Evolutionary conservation across 2,888 invertebrate species (phyloP).

Genomic region (Hypomecis punctinalis): DNA sequence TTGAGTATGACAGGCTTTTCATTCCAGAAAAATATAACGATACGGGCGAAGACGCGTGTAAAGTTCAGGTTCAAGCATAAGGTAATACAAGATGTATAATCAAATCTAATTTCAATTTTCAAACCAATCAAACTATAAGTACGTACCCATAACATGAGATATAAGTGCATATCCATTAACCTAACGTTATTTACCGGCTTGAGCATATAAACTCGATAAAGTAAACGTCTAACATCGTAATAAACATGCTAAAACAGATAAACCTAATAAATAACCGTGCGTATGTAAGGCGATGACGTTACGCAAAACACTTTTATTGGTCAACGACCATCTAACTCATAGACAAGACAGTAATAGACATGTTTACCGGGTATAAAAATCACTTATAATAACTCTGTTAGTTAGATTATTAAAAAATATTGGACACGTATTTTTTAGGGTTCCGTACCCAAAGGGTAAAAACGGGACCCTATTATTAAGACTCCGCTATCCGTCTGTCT

Average conservation of each 20-base stretch:
- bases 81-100: background rate
- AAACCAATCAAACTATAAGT: conserved; percentile 5
- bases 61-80: background rate
- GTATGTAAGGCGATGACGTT: conserved; percentile 25
- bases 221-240: conserved; percentile 8
- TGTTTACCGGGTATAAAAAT: too few relatives aligned
- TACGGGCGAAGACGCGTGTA: too few relatives aligned
- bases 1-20: too few relatives aligned
- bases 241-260: conserved; percentile 24
- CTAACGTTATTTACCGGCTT: conserved; percentile 20
- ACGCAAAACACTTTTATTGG: conserved; percentile 29
- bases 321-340: background rate
- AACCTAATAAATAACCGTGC: conserved; percentile 22
- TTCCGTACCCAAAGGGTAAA: too few relatives aligned
- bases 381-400: too few relatives aligned
- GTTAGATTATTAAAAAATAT: too few relatives aligned
- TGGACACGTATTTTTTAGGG: too few relatives aligned
- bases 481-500: too few relatives aligned
- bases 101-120: background rate
- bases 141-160: conserved; percentile 5
- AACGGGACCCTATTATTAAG: too few relatives aligned
- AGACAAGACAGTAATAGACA: background rate
- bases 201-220: conserved; percentile 11
- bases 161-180: conserved; percentile 6
- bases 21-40: too few relatives aligned